These are phyloP conservation scores for Diceros bicornis DNA, from an alignment of 2,797 vertebrate species.

Conservation along the genomic window DNA sequence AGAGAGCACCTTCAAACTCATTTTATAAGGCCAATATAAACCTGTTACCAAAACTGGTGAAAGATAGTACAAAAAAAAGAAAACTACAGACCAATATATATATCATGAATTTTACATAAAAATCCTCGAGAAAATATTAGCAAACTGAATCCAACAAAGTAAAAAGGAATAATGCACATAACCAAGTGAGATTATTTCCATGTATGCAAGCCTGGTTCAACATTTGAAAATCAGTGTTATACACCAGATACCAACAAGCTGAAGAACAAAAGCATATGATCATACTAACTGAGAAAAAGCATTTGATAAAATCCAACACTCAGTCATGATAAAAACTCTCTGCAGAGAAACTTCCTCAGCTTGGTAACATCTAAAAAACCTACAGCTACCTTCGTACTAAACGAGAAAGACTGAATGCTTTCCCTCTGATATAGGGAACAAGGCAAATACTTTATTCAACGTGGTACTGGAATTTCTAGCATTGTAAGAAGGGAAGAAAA, in stretches of 20 bases:
- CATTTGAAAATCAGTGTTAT: background rate
- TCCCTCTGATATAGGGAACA: background rate
- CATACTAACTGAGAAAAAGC: background rate
- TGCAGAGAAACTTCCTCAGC: background rate
- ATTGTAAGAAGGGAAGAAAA: background rate
- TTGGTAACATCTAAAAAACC: background rate
- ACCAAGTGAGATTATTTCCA: background rate
- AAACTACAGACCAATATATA: background rate
- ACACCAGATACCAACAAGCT: background rate
- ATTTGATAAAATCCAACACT: background rate
- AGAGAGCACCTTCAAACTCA: background rate
- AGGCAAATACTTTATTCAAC: background rate
- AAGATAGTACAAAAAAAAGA: background rate
- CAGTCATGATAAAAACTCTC: background rate
- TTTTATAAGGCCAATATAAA: background rate
- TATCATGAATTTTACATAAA: background rate
- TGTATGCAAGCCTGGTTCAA: background rate
- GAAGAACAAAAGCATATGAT: background rate
- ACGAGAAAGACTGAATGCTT: background rate
- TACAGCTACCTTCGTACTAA: background rate
- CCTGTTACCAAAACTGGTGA: background rate
- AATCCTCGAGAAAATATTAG: background rate
- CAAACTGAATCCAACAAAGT: background rate
- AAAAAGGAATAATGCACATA: background rate
- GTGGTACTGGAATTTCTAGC: background rate